Evolutionary conservation across 2,888 invertebrate species (phyloP).

Genomic region (Syrista parreyssii): DNA sequence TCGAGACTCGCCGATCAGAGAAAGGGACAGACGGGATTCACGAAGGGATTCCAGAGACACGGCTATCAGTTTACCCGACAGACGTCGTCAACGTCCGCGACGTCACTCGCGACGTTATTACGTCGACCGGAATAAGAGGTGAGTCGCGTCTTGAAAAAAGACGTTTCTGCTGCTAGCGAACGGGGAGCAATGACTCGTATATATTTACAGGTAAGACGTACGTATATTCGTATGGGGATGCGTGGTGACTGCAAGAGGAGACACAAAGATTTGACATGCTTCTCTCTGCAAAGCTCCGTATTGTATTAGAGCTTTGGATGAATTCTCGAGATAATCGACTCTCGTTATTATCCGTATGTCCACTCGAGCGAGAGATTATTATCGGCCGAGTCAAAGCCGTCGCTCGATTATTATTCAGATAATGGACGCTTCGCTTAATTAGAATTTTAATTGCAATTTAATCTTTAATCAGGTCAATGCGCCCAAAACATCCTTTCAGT

Average conservation of each 20-base stretch:
- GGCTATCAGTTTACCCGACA: slow-evolving; percentile 38
- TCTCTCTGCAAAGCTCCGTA: not conserved
- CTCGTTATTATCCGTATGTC: not conserved
- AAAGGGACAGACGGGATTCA: slow-evolving; percentile 30
- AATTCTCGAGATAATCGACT: not conserved
- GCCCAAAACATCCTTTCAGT: slow-evolving; percentile 8
- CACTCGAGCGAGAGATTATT: not conserved
- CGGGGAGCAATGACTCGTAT: not conserved
- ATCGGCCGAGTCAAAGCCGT: not conserved
- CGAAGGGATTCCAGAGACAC: slow-evolving; percentile 44
- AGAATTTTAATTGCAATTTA: slow-evolving; percentile 21
- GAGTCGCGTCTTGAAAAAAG: slow-evolving; percentile 29
- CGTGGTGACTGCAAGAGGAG: too few species aligned
- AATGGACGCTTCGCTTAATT: slow-evolving; percentile 4
- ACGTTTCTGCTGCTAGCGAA: not conserved
- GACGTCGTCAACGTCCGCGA: slow-evolving; percentile 44
- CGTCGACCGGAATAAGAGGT: slow-evolving; percentile 53
- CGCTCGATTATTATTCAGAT: not conserved
- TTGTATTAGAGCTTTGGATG: not conserved
- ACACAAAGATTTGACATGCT: not conserved
- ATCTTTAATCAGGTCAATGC: slow-evolving; percentile 12
- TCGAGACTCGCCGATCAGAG: slow-evolving; percentile 32
- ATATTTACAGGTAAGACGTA: not conserved
- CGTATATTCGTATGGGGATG: too few species aligned
- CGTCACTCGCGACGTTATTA: slow-evolving; percentile 55